Percentiles rank a stretch among this genome's conserved stretches.
phyloP scores from a whole-genome alignment of 1,140 invertebrate genomes.

The Neodiprion fabricii region DNA sequence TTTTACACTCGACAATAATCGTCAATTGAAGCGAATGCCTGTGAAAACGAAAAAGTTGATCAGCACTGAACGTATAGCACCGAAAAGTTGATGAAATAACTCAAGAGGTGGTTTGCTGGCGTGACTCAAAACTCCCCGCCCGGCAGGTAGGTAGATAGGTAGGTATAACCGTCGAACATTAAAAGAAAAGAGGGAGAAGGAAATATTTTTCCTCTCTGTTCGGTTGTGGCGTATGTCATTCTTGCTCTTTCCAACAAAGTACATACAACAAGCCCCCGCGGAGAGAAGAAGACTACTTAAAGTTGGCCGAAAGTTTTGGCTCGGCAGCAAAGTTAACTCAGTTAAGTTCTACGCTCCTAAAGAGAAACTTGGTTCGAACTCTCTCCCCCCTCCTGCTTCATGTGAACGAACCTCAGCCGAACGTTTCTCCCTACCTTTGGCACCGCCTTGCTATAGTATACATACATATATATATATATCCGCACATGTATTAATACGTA shows the following conservation, averaged over 20 bases:
- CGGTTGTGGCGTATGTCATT: background rate
- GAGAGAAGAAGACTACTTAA: conserved; percentile 14
- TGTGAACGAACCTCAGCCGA: conserved; percentile 6
- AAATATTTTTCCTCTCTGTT: background rate
- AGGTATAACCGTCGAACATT: background rate
- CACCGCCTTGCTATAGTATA: conserved; percentile 23
- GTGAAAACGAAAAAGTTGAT: too few species aligned
- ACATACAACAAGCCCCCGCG: background rate
- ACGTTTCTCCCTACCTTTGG: conserved; percentile 24
- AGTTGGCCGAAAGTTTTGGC: conserved; percentile 53
- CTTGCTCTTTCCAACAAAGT: background rate
- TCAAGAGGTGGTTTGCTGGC: background rate
- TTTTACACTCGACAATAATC: too few species aligned
- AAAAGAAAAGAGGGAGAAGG: too few species aligned
- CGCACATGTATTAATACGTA: background rate
- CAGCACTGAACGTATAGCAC: too few species aligned
- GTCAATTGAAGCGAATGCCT: too few species aligned
- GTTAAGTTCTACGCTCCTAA: conserved; percentile 58
- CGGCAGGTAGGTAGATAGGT: too few species aligned
- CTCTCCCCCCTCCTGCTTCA: conserved; percentile 21
- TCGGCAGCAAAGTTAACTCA: conserved; percentile 57
- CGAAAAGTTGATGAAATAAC: too few species aligned
- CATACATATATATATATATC: background rate
- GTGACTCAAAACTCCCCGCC: background rate
- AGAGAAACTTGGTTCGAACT: conserved; percentile 48